These are phyloP conservation scores for Girardinichthys multiradiatus DNA, from an alignment of 2,113 vertebrate species.

Conservation along the genomic window DNA sequence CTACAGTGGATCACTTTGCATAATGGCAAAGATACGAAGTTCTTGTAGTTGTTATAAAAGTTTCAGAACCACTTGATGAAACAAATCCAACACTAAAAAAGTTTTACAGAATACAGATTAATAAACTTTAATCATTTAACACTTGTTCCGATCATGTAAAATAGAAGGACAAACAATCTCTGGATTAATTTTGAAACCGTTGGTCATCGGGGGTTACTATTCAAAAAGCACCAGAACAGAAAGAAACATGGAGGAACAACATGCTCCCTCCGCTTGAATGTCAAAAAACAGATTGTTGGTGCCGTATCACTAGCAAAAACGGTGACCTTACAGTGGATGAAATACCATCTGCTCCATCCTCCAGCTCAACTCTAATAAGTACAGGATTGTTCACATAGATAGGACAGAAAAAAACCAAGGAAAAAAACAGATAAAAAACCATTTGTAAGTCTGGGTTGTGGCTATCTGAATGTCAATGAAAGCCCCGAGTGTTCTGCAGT, in stretches of 20 bases:
- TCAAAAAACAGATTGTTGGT: slow-evolving; percentile 75
- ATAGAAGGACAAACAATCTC: slow-evolving; percentile 11
- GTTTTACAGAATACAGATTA: not conserved
- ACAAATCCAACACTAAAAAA: not conserved
- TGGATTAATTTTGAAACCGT: slow-evolving; percentile 38
- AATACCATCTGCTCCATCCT: slow-evolving; percentile 71
- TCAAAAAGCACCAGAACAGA: slow-evolving; percentile 63
- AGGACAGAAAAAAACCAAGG: not conserved
- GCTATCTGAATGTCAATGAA: slow-evolving; percentile 87
- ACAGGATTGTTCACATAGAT: slow-evolving; percentile 75
- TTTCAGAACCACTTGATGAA: not conserved
- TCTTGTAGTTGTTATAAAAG: not conserved
- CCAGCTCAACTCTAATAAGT: slow-evolving; percentile 74
- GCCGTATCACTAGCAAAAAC: slow-evolving; percentile 75
- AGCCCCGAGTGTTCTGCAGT: slow-evolving; percentile 81
- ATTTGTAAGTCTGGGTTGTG: slow-evolving; percentile 78
- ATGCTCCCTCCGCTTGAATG: slow-evolving; percentile 72
- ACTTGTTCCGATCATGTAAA: slow-evolving; percentile 3
- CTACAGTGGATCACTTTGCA: not conserved
- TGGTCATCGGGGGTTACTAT: slow-evolving; percentile 6
- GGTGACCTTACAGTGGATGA: slow-evolving; percentile 72
- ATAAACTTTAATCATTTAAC: not conserved
- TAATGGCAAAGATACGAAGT: not conserved
- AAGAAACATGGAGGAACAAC: slow-evolving; percentile 59
- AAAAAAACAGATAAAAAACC: slow-evolving; percentile 74